These are phyloP conservation scores for Vombatus ursinus DNA, from an alignment of 2,113 vertebrate genomes.

Conservation along the genomic window DNA sequence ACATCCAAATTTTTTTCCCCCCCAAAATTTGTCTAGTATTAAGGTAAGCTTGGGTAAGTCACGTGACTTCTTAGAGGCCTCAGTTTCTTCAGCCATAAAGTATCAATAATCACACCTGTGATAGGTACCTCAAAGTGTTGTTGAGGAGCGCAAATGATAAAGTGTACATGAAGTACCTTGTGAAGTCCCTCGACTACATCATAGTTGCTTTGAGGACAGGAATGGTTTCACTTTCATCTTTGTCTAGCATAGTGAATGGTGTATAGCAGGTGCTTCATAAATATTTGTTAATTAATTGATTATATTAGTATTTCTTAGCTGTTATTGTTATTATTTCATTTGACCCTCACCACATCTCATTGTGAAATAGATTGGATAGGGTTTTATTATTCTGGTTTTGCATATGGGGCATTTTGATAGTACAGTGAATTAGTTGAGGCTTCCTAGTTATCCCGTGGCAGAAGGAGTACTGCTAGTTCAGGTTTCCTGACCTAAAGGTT, in stretches of 20 bases:
- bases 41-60: not conserved
- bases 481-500: not conserved
- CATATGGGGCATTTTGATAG: not conserved
- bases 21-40: not conserved
- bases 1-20: not conserved
- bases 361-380: not conserved
- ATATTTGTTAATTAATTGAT: not conserved
- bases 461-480: not conserved
- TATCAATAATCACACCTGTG: not conserved
- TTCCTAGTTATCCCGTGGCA: not conserved
- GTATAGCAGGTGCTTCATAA: not conserved
- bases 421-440: not conserved
- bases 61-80: not conserved
- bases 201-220: not conserved
- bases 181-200: not conserved
- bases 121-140: not conserved
- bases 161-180: not conserved
- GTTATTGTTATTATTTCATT: not conserved
- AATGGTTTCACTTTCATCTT: not conserved
- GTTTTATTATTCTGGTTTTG: not conserved
- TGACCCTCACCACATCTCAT: not conserved
- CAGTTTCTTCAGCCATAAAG: not conserved
- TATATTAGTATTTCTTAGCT: not conserved
- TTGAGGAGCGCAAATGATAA: not conserved
- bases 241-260: not conserved